Evolutionary conservation across 2,888 invertebrate species (phyloP).

Genomic region (Himalopsyche tibetana): DNA sequence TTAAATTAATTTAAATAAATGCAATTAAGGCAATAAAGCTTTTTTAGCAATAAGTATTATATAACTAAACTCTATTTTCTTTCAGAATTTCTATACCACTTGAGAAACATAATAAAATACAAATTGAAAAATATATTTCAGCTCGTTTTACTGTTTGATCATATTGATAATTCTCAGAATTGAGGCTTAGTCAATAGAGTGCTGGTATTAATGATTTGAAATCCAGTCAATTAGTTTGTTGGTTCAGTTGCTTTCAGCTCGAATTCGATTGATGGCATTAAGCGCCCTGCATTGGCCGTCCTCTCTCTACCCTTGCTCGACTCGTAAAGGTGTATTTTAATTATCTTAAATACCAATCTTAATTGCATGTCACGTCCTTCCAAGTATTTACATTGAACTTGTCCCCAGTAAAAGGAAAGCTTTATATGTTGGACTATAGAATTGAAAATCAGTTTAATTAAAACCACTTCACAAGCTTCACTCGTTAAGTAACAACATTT

Average conservation of each 20-base stretch:
- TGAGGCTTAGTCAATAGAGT: background rate
- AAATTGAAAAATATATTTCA: background rate
- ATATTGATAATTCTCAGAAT: background rate
- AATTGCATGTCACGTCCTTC: slow-evolving; percentile 61
- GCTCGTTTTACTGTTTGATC: background rate
- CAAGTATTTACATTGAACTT: slow-evolving; percentile 13
- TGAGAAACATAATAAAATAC: background rate
- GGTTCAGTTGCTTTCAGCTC: background rate
- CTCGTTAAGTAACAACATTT: too few relatives aligned
- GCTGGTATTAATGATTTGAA: slow-evolving; percentile 8
- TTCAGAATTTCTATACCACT: background rate
- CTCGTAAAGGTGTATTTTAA: slow-evolving; percentile 57
- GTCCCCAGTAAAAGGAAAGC: background rate
- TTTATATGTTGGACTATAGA: too few relatives aligned
- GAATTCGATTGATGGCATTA: background rate
- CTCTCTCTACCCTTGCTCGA: background rate
- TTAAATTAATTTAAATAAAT: too few relatives aligned
- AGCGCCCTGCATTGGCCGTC: background rate
- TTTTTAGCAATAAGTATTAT: too few relatives aligned
- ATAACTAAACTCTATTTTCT: too few relatives aligned
- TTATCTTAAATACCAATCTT: slow-evolving; percentile 62
- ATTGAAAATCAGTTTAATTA: too few relatives aligned
- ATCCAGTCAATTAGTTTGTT: slow-evolving; percentile 15
- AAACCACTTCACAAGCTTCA: too few relatives aligned
- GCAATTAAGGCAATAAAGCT: too few relatives aligned